Base-by-base conservation (phyloP, 2,797 vertebrate species). In the Trachurus trachurus region DNA sequence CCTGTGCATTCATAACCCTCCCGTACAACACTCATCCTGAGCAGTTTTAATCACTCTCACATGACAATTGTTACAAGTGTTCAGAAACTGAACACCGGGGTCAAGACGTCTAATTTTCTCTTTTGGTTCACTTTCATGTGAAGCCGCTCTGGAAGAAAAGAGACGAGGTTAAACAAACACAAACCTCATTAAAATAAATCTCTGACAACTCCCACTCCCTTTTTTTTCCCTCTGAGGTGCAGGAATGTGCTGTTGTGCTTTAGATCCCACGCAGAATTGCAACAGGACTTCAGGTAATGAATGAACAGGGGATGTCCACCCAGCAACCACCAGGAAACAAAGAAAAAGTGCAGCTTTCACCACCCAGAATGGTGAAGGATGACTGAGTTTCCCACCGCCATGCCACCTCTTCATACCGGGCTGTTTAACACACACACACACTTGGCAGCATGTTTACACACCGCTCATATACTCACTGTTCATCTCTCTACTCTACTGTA, bases 341-440 rank as follows among this genome's bases (percentile, higher is more conserved):
- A 84, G 56, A 58, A 1, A 53, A 58, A 40, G 10, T 31, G 57
- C 52, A 53, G 66, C 52, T 9, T 15, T 77, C 22, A 73, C 77
- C 77, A 80, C 79, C 71, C 71, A 29, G 53, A 49, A 54, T 66
- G 63, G 80, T 88, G 40, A 80, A 78, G 81, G 74, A 66, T 88
- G 89, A 89, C 39, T 89, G 91, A 88, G 78, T 92, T 94, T 94
- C 93, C 92, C 93, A 91, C 76, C 76, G 52, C 37, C 0, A 19
- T 70, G 67, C 64, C 81, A 72, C 57, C 74, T 78, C 61, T 69
- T 63, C 50, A 6, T 31, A 75, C 65, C 63, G 49, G 22, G 83
- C 42, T 31, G 76, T 66, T 67, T 49, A 71, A 78, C 54, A 70
- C 78, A 82, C 59, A 75, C 17, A 70, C 17, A 72, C 63, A 80